Base-by-base conservation (phyloP, 2,797 vertebrate species). In the Bradypodion ventrale region DNA sequence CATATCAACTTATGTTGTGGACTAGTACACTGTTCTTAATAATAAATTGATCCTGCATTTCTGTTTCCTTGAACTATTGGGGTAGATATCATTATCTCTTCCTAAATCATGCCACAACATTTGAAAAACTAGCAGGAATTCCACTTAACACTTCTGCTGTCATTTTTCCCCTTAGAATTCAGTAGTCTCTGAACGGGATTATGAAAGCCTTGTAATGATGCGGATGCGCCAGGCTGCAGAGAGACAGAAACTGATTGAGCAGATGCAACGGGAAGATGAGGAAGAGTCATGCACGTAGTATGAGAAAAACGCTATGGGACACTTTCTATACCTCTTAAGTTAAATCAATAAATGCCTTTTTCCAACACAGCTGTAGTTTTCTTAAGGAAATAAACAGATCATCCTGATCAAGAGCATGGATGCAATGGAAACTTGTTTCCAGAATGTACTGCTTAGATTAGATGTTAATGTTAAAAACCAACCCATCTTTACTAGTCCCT, bases 161-260 rank as follows among this genome's bases (percentile, higher is more conserved):
- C 59, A 12, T 84, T 70, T 88, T 10, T 83, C 49, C 85, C 70
- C 32, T 5, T 90, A 99, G 98, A 95, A 88, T 0, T 93, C 97
- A 0, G 94, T 98, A 85, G 94, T 96, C 65, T 98, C 95, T 0
- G 98, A 98, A 76, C 95, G 97, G 1, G 98, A 99, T 93, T 99
- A 97, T 0, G 98, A 99, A 96, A 99, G 98, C 78, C 93, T 99
- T 80, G 98, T 99, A 94, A 97, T 99, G 97, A 99, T 99, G 99
- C 96, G 94, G 93, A 97, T 99, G 97, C 97, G 98, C 80, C 99
- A 99, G 90, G 99, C 98, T 0, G 98, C 98, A 0, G 98, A 99
- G 92, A 96, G 98, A 69, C 98, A 99, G 92, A 97, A 94, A 88
- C 97, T 99, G 56, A 99, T 98, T 0, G 95, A 98, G 75, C 95